phyloP scores from a whole-genome alignment of 2,888 invertebrate species.

The Hydropsyche betteni region DNA sequence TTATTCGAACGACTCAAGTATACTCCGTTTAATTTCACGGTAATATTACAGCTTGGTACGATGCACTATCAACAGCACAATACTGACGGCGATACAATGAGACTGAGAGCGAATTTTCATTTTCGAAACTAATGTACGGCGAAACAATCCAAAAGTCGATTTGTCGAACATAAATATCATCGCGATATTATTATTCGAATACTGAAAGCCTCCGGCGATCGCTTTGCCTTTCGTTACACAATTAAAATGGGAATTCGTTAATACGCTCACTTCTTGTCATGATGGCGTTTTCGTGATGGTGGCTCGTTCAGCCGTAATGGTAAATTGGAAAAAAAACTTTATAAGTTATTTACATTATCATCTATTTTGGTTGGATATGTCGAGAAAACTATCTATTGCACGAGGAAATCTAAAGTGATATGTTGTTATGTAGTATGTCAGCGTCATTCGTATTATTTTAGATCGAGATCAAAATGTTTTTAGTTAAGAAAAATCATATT shows the following conservation, averaged over 20 bases:
- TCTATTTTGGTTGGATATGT: constrained; percentile 22
- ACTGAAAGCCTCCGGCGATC: constrained; percentile 3
- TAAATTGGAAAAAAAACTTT: neutral
- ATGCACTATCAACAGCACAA: neutral
- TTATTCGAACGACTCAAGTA: neutral
- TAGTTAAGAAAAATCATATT: neutral
- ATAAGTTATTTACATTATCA: neutral
- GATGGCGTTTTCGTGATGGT: too few species aligned
- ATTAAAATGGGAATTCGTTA: neutral
- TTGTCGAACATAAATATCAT: constrained; percentile 15
- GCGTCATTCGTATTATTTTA: neutral
- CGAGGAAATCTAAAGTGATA: constrained; percentile 26
- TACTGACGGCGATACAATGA: neutral
- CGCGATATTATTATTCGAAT: neutral
- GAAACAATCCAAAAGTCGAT: constrained; percentile 14
- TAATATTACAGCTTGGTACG: constrained; percentile 5
- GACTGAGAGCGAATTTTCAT: neutral
- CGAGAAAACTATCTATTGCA: constrained; percentile 15
- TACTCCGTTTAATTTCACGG: neutral
- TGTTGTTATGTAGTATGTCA: neutral
- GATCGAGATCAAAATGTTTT: neutral
- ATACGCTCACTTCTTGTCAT: too few species aligned
- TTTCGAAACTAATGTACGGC: neutral
- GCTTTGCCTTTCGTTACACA: constrained; percentile 1
- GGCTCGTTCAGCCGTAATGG: too few species aligned